phyloP scores from a whole-genome alignment of 2,113 vertebrate species.

The Cephalopholis sonnerati region DNA sequence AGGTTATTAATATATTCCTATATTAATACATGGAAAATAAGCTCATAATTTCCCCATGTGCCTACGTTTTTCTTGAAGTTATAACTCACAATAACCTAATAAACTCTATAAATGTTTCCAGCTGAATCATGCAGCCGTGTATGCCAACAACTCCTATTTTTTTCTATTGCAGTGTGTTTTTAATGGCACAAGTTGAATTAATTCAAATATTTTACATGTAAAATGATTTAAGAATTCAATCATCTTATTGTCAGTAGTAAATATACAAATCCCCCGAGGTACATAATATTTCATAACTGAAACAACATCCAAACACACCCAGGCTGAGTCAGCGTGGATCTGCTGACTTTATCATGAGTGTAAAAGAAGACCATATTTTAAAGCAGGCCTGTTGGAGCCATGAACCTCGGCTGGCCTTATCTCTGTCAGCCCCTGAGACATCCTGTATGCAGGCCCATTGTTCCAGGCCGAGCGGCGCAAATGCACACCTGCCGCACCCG shows the following conservation, averaged over 20 bases:
- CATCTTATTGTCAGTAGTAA: background rate
- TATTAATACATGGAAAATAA: background rate
- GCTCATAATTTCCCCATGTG: background rate
- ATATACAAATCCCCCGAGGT: background rate
- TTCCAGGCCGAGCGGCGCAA: conserved; percentile 52
- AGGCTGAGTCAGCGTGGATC: background rate
- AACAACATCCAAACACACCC: background rate
- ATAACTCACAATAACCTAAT: background rate
- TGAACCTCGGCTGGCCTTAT: conserved; percentile 70
- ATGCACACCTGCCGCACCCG: conserved; percentile 72
- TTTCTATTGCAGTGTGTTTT: background rate
- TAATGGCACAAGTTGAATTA: background rate
- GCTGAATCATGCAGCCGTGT: background rate
- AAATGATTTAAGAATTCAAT: background rate
- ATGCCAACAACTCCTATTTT: background rate
- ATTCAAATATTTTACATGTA: background rate
- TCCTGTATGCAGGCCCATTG: conserved; percentile 82
- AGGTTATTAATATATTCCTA: background rate
- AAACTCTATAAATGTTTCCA: background rate
- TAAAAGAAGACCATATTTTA: background rate
- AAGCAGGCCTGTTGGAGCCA: conserved; percentile 29
- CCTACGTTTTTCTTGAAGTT: background rate
- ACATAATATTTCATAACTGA: background rate
- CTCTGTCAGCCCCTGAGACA: conserved; percentile 59
- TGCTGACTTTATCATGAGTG: background rate